Percentiles rank a stretch among this genome's conserved stretches.
Conservation (phyloP, 2,113 vertebrate species). For the Hippocampus guttulatus region DNA sequence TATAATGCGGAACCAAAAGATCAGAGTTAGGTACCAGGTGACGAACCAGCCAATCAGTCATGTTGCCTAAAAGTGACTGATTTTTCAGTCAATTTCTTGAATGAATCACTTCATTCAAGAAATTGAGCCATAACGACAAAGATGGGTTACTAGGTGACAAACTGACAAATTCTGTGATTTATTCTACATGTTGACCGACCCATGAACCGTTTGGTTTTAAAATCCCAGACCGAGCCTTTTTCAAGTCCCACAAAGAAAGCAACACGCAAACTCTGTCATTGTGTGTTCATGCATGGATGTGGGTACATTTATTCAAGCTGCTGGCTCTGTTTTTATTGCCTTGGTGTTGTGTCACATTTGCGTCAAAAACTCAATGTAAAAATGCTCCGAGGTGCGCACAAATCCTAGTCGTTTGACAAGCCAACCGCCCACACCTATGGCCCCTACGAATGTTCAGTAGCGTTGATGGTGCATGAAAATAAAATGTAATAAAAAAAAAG, state of each 20-base stretch:
- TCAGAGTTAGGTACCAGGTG: neutral
- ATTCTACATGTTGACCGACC: neutral
- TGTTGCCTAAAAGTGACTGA: too few relatives aligned
- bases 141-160: neutral
- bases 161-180: neutral
- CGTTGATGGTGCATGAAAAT: conserved; percentile 19
- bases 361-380: conserved; percentile 44
- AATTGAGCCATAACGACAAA: neutral
- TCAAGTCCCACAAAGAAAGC: neutral
- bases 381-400: conserved; percentile 31
- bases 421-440: conserved; percentile 15
- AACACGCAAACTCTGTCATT: conserved; percentile 12
- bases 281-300: conserved; percentile 22
- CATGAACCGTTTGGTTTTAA: neutral
- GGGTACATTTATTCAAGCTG: conserved; percentile 51
- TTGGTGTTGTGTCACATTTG: conserved; percentile 31
- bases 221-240: neutral
- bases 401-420: conserved; percentile 27
- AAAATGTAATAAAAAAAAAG: conserved; percentile 4
- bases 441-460: conserved; percentile 18
- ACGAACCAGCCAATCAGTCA: too few relatives aligned
- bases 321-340: conserved; percentile 57
- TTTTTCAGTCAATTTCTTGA: too few relatives aligned
- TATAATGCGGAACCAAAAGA: neutral
- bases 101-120: too few relatives aligned